Base-by-base conservation (phyloP, 2,797 vertebrate genomes). In the Anguilla pacifica region DNA sequence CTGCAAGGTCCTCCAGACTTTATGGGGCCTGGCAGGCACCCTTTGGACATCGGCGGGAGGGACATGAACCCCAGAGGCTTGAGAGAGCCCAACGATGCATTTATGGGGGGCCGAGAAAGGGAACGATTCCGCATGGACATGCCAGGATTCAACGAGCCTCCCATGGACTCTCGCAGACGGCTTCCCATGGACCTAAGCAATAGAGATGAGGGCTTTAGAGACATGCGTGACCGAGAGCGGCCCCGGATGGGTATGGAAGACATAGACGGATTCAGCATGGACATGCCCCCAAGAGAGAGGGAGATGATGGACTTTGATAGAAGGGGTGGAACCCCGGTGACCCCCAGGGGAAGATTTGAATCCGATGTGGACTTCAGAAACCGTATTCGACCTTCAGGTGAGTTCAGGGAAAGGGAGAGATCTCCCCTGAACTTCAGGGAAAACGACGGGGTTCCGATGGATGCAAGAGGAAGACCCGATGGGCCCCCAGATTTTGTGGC, bases 391-490 rank as follows among this genome's bases (percentile, higher is more conserved):
- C 94, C 96, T 74, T 88, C 96, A 0, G 85, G 94, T 90, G 97
- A 98, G 87, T 97, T 97, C 90, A 96, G 95, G 92, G 96, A 93
- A 83, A 96, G 97, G 88, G 97, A 97, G 22, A 94, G 96, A 90
- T 97, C 97, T 6, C 97, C 98, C 89, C 93, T 97, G 88, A 96
- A 97, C 93, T 98, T 98, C 93, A 96, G 96, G 93, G 96, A 96
- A 59, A 94, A 93, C 91, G 96, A 97, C 85, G 95, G 93, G 51
- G 90, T 96, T 90, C 94, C 96, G 43, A 90, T 92, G 39, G 97
- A 97, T 91, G 95, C 95, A 22, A 96, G 96, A 90, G 93, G 94
- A 83, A 96, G 97, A 91, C 93, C 97, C 25, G 93, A 94, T 86
- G 91, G 96, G 28, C 95, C 96, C 0, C 91, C 95, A 92, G 96